Percentiles rank a stretch among this genome's conserved stretches.
These are phyloP conservation scores for Pelochelys cantorii DNA, from an alignment of 2,797 vertebrate species.

Conservation along the genomic window DNA sequence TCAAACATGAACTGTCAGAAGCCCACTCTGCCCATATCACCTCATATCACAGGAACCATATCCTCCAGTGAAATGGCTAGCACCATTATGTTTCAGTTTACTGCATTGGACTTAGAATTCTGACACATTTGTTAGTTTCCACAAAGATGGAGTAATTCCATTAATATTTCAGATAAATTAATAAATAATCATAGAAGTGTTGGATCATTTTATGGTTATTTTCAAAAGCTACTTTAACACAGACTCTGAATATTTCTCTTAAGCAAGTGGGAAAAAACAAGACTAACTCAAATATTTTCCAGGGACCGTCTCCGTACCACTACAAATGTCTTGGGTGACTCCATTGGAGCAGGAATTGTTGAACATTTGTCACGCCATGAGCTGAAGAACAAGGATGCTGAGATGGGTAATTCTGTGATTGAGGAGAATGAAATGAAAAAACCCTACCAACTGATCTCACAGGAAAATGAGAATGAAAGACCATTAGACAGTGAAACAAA, in stretches of 20 bases:
- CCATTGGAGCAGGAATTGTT: constrained; percentile 95
- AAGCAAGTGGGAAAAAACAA: neutral
- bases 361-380: constrained; percentile 95
- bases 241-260: neutral
- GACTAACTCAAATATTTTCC: neutral
- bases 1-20: neutral
- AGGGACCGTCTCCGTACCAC: constrained; percentile 97
- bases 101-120: neutral
- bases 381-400: constrained; percentile 89
- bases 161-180: neutral
- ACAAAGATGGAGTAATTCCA: neutral
- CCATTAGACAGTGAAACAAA: constrained; percentile 92
- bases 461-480: constrained; percentile 93
- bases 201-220: neutral
- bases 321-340: constrained; percentile 96
- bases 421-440: constrained; percentile 98
- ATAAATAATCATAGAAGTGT: neutral
- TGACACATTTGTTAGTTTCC: neutral
- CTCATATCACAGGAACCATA: fast-evolving
- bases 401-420: constrained; percentile 96
- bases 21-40: fast-evolving
- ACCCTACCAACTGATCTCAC: constrained; percentile 93
- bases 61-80: neutral
- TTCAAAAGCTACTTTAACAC: neutral
- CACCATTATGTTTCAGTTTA: neutral